phyloP scores from a whole-genome alignment of 1,140 invertebrate genomes.

The Drosophila watanabei region DNA sequence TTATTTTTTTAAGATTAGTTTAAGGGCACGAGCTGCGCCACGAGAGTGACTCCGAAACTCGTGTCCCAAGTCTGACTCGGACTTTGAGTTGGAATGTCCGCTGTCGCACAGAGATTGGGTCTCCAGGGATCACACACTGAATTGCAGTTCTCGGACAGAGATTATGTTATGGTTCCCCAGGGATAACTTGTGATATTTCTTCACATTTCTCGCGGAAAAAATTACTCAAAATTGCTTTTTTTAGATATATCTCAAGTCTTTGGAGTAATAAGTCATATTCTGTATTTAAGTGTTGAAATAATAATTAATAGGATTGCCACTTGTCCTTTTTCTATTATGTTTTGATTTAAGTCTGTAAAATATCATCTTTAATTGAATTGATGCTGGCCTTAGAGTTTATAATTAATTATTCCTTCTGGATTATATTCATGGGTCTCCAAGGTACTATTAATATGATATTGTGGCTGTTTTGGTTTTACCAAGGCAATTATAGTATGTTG shows the following conservation, averaged over 20 bases:
- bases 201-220: neutral
- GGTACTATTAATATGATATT: neutral
- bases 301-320: neutral
- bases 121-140: constrained; percentile 10
- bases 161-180: constrained; percentile 11
- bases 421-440: constrained; percentile 16
- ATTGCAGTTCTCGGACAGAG: neutral
- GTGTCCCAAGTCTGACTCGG: constrained; percentile 10
- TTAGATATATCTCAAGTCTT: neutral
- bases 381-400: neutral
- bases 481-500: neutral
- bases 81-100: constrained; percentile 8
- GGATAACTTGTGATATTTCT: constrained; percentile 16
- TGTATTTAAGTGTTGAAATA: neutral
- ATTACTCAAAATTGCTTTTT: constrained; percentile 3
- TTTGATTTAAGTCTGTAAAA: neutral
- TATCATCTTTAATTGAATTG: neutral
- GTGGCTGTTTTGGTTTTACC: neutral
- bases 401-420: neutral
- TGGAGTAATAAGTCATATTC: neutral
- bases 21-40: neutral
- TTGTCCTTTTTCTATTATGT: neutral
- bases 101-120: constrained; percentile 2
- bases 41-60: constrained; percentile 4
- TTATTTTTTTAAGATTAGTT: constrained; percentile 23